A percentile compares a stretch with the other conserved stretches of the same genome.
Conservation (phyloP, 2,797 vertebrate species). For the Pempheris klunzingeri region DNA sequence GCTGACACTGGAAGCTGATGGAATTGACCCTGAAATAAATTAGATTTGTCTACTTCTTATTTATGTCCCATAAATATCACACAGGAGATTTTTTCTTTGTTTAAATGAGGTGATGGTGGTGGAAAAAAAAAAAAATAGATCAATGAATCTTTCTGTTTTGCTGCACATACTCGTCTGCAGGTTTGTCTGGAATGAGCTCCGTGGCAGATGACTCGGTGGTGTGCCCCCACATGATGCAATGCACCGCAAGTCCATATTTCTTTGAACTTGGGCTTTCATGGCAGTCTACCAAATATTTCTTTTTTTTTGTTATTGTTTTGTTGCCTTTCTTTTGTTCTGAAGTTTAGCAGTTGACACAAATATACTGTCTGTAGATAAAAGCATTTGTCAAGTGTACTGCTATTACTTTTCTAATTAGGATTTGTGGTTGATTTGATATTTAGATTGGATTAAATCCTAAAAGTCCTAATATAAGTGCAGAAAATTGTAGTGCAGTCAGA, state of each 20-base stretch:
- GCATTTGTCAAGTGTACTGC: not conserved
- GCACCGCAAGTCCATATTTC: constrained; percentile 83
- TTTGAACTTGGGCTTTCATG: constrained; percentile 87
- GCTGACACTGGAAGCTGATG: constrained; percentile 65
- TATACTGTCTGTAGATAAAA: constrained; percentile 46
- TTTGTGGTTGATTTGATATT: constrained; percentile 33
- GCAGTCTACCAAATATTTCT: constrained; percentile 79
- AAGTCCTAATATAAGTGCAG: constrained; percentile 1
- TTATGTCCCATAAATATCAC: constrained; percentile 66
- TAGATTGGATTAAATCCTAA: constrained; percentile 33
- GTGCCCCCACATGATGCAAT: constrained; percentile 86
- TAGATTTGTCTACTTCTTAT: constrained; percentile 71
- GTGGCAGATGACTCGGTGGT: constrained; percentile 77
- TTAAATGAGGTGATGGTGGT: constrained; percentile 61
- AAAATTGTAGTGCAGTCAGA: constrained; percentile 35
- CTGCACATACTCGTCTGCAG: constrained; percentile 60
- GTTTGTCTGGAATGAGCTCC: constrained; percentile 75
- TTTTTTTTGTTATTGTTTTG: constrained; percentile 79
- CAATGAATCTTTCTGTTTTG: constrained; percentile 67
- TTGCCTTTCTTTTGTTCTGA: constrained; percentile 62
- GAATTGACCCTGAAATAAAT: constrained; percentile 76
- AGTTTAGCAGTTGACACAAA: constrained; percentile 60
- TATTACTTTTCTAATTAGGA: constrained; percentile 37
- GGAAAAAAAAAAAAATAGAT: constrained; percentile 52
- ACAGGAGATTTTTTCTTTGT: constrained; percentile 23